Percentiles rank a stretch among this genome's conserved stretches.
Conservation (phyloP, 2,888 invertebrate species). For the Opisthograptis luteolata region DNA sequence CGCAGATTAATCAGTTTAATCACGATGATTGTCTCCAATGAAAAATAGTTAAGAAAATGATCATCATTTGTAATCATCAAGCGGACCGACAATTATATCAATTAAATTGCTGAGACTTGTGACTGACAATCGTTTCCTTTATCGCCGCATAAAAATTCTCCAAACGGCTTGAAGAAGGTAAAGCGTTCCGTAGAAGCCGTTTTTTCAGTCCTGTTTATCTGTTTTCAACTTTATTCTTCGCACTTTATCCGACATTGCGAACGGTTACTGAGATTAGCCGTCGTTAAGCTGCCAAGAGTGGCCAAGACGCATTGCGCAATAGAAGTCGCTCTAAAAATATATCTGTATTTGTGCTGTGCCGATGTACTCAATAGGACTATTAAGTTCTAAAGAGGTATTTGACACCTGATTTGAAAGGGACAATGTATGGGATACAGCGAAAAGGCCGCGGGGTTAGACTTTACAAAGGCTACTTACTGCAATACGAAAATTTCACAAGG, state of each 20-base stretch:
- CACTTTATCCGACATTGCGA: constrained; percentile 34
- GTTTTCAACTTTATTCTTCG: constrained; percentile 18
- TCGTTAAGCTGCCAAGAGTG: constrained; percentile 46
- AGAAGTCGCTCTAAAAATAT: constrained; percentile 44
- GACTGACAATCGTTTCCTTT: constrained; percentile 8
- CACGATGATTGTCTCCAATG: constrained; percentile 35
- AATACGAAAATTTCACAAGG: too few species aligned
- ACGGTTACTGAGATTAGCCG: constrained; percentile 42
- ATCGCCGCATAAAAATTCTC: constrained; percentile 4
- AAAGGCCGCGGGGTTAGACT: not conserved
- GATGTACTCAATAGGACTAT: constrained; percentile 45
- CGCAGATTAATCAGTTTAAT: constrained; percentile 33
- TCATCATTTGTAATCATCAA: constrained; percentile 16
- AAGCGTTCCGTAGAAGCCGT: not conserved
- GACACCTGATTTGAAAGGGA: too few species aligned
- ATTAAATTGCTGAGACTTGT: constrained; percentile 19
- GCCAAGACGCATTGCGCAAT: constrained; percentile 47
- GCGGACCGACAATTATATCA: constrained; percentile 29
- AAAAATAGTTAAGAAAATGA: constrained; percentile 28
- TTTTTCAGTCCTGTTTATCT: constrained; percentile 1
- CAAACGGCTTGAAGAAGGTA: not conserved
- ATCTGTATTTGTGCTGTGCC: constrained; percentile 45
- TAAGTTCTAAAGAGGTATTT: constrained; percentile 36
- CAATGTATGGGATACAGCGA: constrained; percentile 22
- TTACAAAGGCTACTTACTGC: too few species aligned